phyloP scores from a whole-genome alignment of 2,113 vertebrate genomes.

The Phrynocephalus versicolor region DNA sequence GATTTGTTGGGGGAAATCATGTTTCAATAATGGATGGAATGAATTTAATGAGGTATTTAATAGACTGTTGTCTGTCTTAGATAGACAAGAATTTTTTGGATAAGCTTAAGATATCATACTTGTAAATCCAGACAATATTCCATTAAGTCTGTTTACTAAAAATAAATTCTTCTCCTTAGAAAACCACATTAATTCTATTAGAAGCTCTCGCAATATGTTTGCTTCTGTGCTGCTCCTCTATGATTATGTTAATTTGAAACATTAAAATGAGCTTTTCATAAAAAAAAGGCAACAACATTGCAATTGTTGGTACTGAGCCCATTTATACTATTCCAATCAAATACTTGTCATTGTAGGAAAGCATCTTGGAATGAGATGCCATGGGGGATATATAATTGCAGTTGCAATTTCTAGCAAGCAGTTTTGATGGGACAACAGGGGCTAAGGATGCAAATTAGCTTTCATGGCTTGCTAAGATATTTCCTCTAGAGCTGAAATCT shows the following conservation, averaged over 20 bases:
- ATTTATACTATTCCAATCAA: slow-evolving; percentile 38
- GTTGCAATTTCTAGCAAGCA: slow-evolving; percentile 22
- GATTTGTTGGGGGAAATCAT: slow-evolving; percentile 38
- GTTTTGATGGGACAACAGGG: slow-evolving; percentile 16
- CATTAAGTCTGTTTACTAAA: slow-evolving; percentile 51
- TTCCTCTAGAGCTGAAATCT: neutral
- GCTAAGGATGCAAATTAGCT: slow-evolving; percentile 31
- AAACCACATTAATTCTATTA: neutral
- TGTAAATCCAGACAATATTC: slow-evolving; percentile 44
- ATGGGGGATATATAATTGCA: slow-evolving; percentile 1
- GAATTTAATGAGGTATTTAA: slow-evolving; percentile 49
- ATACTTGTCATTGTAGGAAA: neutral
- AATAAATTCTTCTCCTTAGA: slow-evolving; percentile 53
- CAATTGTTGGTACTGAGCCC: neutral
- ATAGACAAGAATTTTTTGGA: slow-evolving; percentile 42
- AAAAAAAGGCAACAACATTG: neutral
- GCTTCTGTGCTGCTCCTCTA: neutral
- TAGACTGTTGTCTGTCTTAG: slow-evolving; percentile 16
- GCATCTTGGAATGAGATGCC: slow-evolving; percentile 12
- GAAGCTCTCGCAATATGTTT: slow-evolving; percentile 26
- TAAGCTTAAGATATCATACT: slow-evolving; percentile 30
- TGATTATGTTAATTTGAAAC: slow-evolving; percentile 43
- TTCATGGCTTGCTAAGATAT: neutral
- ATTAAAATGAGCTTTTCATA: slow-evolving; percentile 24
- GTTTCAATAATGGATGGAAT: slow-evolving; percentile 38